Evolutionary conservation across 1,140 invertebrate genomes (phyloP), one percentile per base, ranked within the genome.

Genomic region (Drosophila lacertosa): DNA sequence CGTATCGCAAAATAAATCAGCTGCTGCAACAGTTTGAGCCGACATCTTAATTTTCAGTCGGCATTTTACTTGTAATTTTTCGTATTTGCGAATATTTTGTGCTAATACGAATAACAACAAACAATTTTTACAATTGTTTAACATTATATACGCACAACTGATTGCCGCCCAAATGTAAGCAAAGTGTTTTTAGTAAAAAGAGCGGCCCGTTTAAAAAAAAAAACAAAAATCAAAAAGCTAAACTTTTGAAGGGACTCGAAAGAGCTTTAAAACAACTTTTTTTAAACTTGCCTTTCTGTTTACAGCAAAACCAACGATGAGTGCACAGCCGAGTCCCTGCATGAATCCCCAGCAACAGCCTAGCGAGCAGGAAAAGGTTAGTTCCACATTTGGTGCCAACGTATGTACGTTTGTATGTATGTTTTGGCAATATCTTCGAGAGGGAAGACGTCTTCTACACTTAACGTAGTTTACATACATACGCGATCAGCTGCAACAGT

Each of bases 341-440:
- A 89, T 90, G 69, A 90, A 89, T 74, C 89, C 89, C 9, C 80
- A 86, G 18, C 79, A 78, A 18, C 76, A 74, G 39, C 82, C 81
- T n/a, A 78, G 42, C 9, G 89, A 90, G 48, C 89, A 90, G 64
- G 89, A 90, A 53, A 90, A 90, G 89, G 89, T 82, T 66, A 44
- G 6, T 35, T 0, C 2, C 22, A 15, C 15, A 47, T 26, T 59
- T 47, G 11, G 26, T 7, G 15, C 9, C 42, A 26, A 10, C 16
- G 4, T 26, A 15, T 3, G 6, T 26, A 10, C 3, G 5, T 29
- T 7, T 32, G 26, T 13, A 10, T 58, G 45, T 26, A 26, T 18
- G 9, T n/a, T 7, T 29, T 29, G 26, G 6, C 7, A 9, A n/a
- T n/a, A n/a, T n/a, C n/a, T n/a, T n/a, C 26, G 26, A 29, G 9